Base-by-base conservation (phyloP, 2,797 vertebrate species). In the Picus viridis region DNA sequence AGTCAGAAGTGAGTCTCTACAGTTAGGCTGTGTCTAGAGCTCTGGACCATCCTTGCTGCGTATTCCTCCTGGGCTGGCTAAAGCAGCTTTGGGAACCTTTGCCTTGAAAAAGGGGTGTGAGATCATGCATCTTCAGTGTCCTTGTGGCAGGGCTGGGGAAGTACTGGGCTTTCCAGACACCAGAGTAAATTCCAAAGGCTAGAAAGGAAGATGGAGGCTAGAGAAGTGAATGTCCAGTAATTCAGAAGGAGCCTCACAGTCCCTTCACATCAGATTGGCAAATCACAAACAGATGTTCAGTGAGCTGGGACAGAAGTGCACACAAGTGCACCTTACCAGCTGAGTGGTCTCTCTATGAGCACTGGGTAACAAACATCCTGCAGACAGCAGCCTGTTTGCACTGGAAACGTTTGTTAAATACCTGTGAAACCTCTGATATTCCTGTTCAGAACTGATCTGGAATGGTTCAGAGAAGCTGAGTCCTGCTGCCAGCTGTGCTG, bases 1-100 rank as follows among this genome's bases (percentile, higher is more conserved):
- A 99, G 97, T 97, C 99, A 99, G 93, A 99, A 98, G 99, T 99
- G 96, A 98, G 99, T 97, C 41, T 57, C 34, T 62, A 0, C 34
- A 67, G 7, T 22, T n/a, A 6, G 43, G 30, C 59, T 68, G 12
- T 51, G 26, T 63, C 74, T 57, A 41, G 34, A 70, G 15, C 70
- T 8, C 41, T 34, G 14, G 30, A 70, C 17, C 45, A 7, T 74
- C 32, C 24, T 82, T 83, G 24, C 57, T 57, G 0, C 7, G 1
- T 41, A 4, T 22, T 76, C 43, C 10, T 23, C 72, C 51, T 62
- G 16, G 47, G 41, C n/a, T 65, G 62, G 13, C 53, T 80, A 59
- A 69, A 72, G 53, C 47, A 49, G 20, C 27, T 70, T 19, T 58
- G 43, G 56, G 57, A 19, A 81, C 8, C 57, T 70, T 73, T 69